Evolutionary conservation across 1,140 invertebrate genomes (phyloP), one percentile per base, ranked within the genome.

Genomic region (Drosophila repleta): DNA sequence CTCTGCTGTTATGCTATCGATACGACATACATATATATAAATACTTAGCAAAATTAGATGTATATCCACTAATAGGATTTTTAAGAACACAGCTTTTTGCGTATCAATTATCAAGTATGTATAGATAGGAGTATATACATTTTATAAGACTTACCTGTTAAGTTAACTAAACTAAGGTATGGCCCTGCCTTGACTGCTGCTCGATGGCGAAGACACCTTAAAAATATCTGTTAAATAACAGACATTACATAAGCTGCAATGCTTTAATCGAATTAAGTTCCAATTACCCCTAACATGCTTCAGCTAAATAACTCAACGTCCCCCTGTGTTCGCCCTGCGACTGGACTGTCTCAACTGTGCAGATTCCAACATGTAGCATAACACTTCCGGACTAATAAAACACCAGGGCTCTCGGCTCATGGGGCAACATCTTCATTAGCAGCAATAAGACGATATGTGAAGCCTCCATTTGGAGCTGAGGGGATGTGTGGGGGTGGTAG

Each of bases 341-440:
- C 67, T 56, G 37, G 43, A 68, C 55, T 35, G 58, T 49, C 55
- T 63, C 70, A 52, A 13, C 46, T 68, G 65, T 17, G 37, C 58
- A 63, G 52, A 69, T 74, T 82, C 65, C 65, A 55, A 55, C 74
- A 69, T 76, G 66, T 45, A 35, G 73, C 82, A 75, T 85, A 85
- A 87, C 81, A 87, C 78, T 87, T 85, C 81, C 81, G 85, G 78
- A 81, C 66, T 85, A 84, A 84, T 84, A 74, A 74, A 85, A 66
- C 63, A 52, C 58, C 73, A 74, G 81, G 63, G 35, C 18, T 52
- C 58, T 43, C 61, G 62, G 61, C n/a, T 15, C 70, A 29, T 29
- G 29, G 57, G 74, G 56, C 74, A 81, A 85, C 81, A 81, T 87
- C 81, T 85, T 85, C 81, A 85, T 85, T 85, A 87, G 60, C 82